Conservation (phyloP, 2,113 vertebrate species). For the Eurypyga helias region DNA sequence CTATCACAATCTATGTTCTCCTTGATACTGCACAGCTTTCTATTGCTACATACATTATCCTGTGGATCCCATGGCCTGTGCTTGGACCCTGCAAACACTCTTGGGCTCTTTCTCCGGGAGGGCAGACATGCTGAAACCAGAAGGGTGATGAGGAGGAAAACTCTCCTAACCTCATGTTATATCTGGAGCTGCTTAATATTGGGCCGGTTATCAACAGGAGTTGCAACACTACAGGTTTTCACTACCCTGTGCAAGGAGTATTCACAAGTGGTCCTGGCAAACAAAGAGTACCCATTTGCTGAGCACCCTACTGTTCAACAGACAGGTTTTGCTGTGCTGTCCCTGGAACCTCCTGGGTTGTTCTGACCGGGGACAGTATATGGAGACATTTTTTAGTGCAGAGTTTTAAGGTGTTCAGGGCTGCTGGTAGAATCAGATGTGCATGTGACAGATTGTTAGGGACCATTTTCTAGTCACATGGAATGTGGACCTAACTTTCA, state of each 20-base stretch:
- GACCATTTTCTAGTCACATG: fast-evolving
- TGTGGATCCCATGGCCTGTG: neutral
- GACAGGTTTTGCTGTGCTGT: neutral
- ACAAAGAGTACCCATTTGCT: neutral
- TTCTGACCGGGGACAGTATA: neutral
- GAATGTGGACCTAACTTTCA: neutral
- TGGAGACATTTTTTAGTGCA: neutral
- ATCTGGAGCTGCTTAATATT: neutral
- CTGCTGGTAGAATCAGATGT: no score
- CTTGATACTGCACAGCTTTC: neutral
- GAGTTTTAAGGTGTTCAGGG: neutral
- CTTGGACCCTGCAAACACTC: neutral
- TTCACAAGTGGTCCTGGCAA: neutral
- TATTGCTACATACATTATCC: fast-evolving
- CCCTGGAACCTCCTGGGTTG: neutral
- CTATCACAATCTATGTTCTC: neutral
- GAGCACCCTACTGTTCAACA: neutral
- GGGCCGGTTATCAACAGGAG: neutral
- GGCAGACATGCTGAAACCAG: neutral
- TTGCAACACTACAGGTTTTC: neutral
- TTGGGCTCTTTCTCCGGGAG: neutral
- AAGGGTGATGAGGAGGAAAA: neutral
- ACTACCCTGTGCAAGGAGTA: neutral
- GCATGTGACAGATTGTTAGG: neutral
- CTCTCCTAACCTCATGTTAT: neutral